A percentile compares a stretch with the other conserved stretches of the same genome.
Evolutionary conservation across 2,797 vertebrate genomes (phyloP).

Genomic region (Pristis pectinata): DNA sequence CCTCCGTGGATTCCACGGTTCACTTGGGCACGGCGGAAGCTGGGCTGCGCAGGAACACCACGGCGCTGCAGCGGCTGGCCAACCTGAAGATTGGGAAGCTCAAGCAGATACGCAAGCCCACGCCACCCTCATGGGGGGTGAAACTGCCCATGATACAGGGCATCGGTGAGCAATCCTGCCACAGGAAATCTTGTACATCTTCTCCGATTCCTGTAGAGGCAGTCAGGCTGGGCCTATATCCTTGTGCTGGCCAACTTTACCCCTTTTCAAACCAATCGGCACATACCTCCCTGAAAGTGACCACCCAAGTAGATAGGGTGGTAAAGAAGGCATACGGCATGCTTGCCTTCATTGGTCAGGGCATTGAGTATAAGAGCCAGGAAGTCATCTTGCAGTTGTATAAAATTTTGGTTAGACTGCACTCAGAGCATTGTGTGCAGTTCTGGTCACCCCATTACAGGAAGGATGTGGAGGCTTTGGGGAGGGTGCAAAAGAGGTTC

Average conservation of each 20-base stretch:
- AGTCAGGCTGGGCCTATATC: background rate
- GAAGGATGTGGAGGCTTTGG: no score
- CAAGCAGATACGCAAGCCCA: constrained; percentile 75
- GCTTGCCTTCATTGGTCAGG: no score
- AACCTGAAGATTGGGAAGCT: constrained; percentile 92
- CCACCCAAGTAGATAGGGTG: no score
- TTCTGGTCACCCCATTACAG: no score
- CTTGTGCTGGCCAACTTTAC: no score
- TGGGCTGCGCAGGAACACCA: constrained; percentile 72
- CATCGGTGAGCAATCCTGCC: constrained; percentile 59
- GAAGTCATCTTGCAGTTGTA: no score
- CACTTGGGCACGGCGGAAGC: constrained; percentile 67
- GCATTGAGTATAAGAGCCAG: no score
- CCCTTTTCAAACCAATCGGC: background rate
- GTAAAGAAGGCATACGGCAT: no score
- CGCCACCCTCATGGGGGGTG: constrained; percentile 61
- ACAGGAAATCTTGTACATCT: background rate
- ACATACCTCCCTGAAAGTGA: background rate
- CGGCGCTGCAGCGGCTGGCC: constrained; percentile 84
- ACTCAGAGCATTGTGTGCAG: no score
- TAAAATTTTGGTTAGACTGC: no score
- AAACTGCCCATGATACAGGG: constrained; percentile 74
- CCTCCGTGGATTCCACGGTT: constrained; percentile 57
- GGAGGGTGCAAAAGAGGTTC: no score
- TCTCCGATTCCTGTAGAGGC: background rate